phyloP scores from a whole-genome alignment of 2,797 vertebrate genomes.

The Diceros bicornis region DNA sequence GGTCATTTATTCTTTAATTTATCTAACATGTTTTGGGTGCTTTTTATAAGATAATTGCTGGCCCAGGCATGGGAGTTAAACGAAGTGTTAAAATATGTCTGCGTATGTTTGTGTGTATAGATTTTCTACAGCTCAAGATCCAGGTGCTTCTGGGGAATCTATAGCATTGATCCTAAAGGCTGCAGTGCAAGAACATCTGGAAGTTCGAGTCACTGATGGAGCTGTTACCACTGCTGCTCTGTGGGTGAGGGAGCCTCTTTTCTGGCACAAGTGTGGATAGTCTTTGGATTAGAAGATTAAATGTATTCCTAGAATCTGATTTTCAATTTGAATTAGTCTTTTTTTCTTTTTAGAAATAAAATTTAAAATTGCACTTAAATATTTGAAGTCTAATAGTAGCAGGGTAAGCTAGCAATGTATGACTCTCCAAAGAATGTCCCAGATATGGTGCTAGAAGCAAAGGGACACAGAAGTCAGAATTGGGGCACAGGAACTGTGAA shows the following conservation, averaged over 20 bases:
- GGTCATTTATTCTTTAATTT: constrained; percentile 21
- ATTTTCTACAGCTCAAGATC: not conserved
- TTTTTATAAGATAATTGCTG: not conserved
- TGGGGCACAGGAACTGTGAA: not conserved
- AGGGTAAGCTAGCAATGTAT: not conserved
- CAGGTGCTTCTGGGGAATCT: not conserved
- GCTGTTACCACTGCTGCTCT: not conserved
- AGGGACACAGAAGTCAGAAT: not conserved
- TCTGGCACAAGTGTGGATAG: not conserved
- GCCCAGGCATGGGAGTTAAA: not conserved
- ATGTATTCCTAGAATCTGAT: not conserved
- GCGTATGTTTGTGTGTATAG: not conserved
- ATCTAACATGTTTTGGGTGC: not conserved
- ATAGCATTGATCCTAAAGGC: not conserved
- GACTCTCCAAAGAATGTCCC: not conserved
- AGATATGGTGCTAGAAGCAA: not conserved
- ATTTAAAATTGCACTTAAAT: constrained; percentile 21
- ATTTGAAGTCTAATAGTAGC: not conserved
- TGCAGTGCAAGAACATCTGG: not conserved
- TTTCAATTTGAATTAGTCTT: not conserved
- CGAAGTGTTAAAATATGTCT: not conserved
- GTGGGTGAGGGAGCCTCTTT: not conserved
- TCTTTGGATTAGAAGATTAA: constrained; percentile 37
- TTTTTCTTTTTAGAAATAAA: constrained; percentile 3
- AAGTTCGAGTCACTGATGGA: not conserved